Evolutionary conservation across 2,888 invertebrate genomes (phyloP).

Genomic region (Oligia fasciuncula): DNA sequence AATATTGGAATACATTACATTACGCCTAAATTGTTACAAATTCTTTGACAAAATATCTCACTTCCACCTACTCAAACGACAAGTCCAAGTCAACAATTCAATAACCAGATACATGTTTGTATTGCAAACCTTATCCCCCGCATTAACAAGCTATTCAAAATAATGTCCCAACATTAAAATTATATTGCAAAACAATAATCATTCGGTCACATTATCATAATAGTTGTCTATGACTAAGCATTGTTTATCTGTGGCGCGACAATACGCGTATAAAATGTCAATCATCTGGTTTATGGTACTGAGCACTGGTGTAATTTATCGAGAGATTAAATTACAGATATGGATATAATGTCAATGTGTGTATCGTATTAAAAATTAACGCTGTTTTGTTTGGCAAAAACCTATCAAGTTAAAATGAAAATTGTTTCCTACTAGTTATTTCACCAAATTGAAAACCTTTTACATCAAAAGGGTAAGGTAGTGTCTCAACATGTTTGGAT

Average conservation of each 20-base stretch:
- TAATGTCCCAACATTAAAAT: slow-evolving; percentile 41
- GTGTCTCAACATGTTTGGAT: not conserved
- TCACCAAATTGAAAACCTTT: not conserved
- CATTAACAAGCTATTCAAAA: slow-evolving; percentile 47
- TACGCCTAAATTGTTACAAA: too few species aligned
- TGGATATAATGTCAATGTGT: not conserved
- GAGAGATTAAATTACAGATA: slow-evolving; percentile 44
- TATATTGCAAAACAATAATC: slow-evolving; percentile 55
- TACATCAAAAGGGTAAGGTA: too few species aligned
- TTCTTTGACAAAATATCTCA: slow-evolving; percentile 10
- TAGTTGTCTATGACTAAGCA: slow-evolving; percentile 58
- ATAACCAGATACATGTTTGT: slow-evolving; percentile 11
- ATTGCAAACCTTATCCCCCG: slow-evolving; percentile 9
- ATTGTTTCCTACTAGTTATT: not conserved
- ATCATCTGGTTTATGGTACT: slow-evolving; percentile 58
- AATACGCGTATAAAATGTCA: slow-evolving; percentile 57
- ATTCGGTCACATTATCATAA: slow-evolving; percentile 57
- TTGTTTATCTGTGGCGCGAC: slow-evolving; percentile 57
- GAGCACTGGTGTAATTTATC: slow-evolving; percentile 28
- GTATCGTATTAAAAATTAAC: not conserved
- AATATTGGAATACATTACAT: not conserved
- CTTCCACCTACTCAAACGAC: slow-evolving; percentile 9
- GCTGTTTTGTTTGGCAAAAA: not conserved
- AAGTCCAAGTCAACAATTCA: slow-evolving; percentile 18
- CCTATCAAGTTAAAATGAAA: not conserved